Percentiles rank a stretch among this genome's conserved stretches.
Evolutionary conservation across 2,888 invertebrate genomes (phyloP).

Genomic region (Gymnoscelis rufifasciata): DNA sequence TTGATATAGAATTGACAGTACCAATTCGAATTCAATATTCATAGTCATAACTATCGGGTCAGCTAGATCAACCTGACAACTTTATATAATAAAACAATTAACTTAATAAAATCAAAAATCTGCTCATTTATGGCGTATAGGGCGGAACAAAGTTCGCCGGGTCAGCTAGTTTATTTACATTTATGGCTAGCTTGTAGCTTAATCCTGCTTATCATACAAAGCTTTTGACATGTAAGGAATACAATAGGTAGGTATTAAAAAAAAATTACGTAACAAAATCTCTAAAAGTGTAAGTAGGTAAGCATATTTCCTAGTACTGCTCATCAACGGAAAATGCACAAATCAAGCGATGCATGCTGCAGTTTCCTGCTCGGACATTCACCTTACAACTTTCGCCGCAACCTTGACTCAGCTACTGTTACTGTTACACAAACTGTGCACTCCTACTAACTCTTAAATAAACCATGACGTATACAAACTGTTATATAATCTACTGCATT

Average conservation of each 20-base stretch:
- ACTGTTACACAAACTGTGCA: not conserved
- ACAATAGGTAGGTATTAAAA: not conserved
- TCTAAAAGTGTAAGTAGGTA: conserved; percentile 11
- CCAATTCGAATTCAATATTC: too few relatives aligned
- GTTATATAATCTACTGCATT: conserved; percentile 10
- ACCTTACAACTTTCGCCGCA: conserved; percentile 70
- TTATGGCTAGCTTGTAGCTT: too few relatives aligned
- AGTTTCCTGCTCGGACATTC: conserved; percentile 47
- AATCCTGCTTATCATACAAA: too few relatives aligned
- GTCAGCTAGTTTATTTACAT: too few relatives aligned
- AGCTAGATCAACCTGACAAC: too few relatives aligned
- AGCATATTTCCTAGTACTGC: conserved; percentile 12
- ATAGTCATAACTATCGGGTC: too few relatives aligned
- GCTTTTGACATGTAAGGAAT: too few relatives aligned
- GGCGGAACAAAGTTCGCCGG: too few relatives aligned
- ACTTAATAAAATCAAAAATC: too few relatives aligned
- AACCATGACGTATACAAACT: conserved; percentile 5
- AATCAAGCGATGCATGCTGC: conserved; percentile 32
- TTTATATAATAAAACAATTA: too few relatives aligned
- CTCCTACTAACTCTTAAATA: conserved; percentile 22
- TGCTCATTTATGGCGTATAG: too few relatives aligned
- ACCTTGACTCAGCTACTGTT: conserved; percentile 59
- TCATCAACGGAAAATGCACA: conserved; percentile 21
- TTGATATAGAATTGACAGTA: too few relatives aligned
- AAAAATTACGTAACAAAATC: not conserved